A percentile compares a stretch with the other conserved stretches of the same genome.
These are phyloP conservation scores for Pterois miles DNA, from an alignment of 2,797 vertebrate genomes.

Conservation along the genomic window DNA sequence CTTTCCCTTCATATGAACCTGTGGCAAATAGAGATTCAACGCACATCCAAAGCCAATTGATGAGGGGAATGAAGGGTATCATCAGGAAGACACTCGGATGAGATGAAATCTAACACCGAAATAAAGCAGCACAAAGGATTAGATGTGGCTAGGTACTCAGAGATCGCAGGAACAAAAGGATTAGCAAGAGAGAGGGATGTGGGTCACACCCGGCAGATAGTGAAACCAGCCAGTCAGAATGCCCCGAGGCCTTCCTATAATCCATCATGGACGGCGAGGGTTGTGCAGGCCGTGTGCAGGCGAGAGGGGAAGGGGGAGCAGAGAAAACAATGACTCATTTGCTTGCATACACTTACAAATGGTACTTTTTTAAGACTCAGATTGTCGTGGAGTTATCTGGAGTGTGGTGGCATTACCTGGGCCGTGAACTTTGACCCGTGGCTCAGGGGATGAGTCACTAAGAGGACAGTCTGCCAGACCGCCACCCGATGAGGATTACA, in stretches of 20 bases:
- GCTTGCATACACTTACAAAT: constrained; percentile 21
- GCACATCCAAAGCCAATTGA: constrained; percentile 34
- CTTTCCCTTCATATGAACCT: background rate
- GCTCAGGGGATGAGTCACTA: constrained; percentile 50
- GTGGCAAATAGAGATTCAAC: constrained; percentile 23
- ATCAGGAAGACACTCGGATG: constrained; percentile 42
- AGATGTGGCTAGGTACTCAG: constrained; percentile 69
- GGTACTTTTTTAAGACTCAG: background rate
- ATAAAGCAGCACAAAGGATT: constrained; percentile 76
- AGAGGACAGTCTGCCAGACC: constrained; percentile 59
- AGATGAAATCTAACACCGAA: constrained; percentile 67
- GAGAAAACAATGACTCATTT: constrained; percentile 21
- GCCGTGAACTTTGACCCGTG: constrained; percentile 59
- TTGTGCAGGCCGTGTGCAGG: constrained; percentile 13
- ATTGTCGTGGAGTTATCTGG: constrained; percentile 7
- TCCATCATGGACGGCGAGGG: constrained; percentile 47
- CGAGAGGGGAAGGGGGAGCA: background rate
- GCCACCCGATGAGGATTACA: constrained; percentile 64
- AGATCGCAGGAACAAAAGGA: constrained; percentile 79
- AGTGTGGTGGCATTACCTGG: constrained; percentile 6
- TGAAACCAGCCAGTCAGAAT: constrained; percentile 71
- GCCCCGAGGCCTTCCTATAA: constrained; percentile 62
- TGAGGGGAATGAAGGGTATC: constrained; percentile 52
- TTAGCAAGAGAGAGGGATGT: constrained; percentile 75
- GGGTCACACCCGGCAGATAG: constrained; percentile 75